These are phyloP conservation scores for Heteromyza rotundicornis DNA, from an alignment of 2,888 invertebrate genomes.

Conservation along the genomic window DNA sequence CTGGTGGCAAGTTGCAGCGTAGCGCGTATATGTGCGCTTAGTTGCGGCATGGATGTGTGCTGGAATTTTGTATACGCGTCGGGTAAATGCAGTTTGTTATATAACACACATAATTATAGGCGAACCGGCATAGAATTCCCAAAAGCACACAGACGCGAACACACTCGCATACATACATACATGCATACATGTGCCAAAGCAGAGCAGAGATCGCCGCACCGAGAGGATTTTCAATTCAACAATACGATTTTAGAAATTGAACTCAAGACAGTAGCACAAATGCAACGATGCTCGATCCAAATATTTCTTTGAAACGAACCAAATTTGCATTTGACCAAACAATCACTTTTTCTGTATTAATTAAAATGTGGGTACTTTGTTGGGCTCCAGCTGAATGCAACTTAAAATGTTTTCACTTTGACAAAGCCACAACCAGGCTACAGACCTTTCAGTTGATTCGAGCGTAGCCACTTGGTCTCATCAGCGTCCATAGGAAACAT, in stretches of 20 bases:
- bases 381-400: too few relatives aligned
- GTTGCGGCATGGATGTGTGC: not conserved
- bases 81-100: slow-evolving; percentile 45
- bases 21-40: slow-evolving; percentile 39
- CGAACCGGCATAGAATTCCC: slow-evolving; percentile 40
- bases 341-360: too few relatives aligned
- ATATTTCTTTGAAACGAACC: too few relatives aligned
- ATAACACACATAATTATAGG: slow-evolving; percentile 55
- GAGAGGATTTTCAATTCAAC: slow-evolving; percentile 52
- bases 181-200: slow-evolving; percentile 18
- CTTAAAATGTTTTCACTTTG: too few relatives aligned
- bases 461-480: too few relatives aligned
- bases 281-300: too few relatives aligned
- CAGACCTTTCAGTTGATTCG: too few relatives aligned
- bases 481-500: too few relatives aligned
- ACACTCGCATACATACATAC: slow-evolving; percentile 5
- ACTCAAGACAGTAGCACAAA: not conserved
- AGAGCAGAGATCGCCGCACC: slow-evolving; percentile 35
- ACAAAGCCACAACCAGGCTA: too few relatives aligned
- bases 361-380: too few relatives aligned
- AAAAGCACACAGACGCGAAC: slow-evolving; percentile 9
- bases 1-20: slow-evolving; percentile 27
- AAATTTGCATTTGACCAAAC: too few relatives aligned
- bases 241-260: slow-evolving; percentile 36
- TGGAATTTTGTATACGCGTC: slow-evolving; percentile 1